A percentile compares a stretch with the other conserved stretches of the same genome.
These are phyloP conservation scores for Cygnus atratus DNA, from an alignment of 2,113 vertebrate genomes.

Conservation along the genomic window DNA sequence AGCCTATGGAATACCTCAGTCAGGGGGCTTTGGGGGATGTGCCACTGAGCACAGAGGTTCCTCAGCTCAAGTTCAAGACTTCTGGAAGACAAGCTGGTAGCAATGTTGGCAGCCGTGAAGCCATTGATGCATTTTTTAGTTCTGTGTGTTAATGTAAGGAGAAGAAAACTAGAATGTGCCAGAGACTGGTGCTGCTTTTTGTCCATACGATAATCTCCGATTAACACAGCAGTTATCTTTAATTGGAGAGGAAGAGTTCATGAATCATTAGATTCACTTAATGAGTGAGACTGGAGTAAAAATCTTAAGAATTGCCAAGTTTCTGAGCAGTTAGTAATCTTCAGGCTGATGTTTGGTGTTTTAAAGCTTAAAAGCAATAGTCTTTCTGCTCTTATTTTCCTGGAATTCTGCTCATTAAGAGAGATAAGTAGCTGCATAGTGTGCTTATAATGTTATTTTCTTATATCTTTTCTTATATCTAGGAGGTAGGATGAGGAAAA, in stretches of 20 bases:
- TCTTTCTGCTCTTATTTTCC: neutral
- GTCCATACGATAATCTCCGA: neutral
- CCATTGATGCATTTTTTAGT: neutral
- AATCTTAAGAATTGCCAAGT: neutral
- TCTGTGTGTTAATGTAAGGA: neutral
- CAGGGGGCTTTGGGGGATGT: neutral
- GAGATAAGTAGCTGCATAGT: neutral
- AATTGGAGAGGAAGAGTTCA: neutral
- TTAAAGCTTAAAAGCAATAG: neutral
- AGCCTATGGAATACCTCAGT: fast-evolving
- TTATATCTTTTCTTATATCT: neutral
- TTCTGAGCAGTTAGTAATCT: neutral
- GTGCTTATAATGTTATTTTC: neutral
- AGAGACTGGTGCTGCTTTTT: neutral
- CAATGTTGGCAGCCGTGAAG: neutral
- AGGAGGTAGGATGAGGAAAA: neutral
- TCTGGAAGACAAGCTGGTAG: neutral
- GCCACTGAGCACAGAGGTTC: neutral
- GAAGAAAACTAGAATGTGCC: neutral
- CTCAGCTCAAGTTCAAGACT: neutral
- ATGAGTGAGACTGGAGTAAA: neutral
- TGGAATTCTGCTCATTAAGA: neutral
- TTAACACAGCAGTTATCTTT: neutral
- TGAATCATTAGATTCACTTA: neutral
- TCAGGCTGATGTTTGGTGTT: neutral